Percentiles rank a stretch among this genome's conserved stretches.
phyloP scores from a whole-genome alignment of 2,797 vertebrate species.

The Amblyraja radiata region DNA sequence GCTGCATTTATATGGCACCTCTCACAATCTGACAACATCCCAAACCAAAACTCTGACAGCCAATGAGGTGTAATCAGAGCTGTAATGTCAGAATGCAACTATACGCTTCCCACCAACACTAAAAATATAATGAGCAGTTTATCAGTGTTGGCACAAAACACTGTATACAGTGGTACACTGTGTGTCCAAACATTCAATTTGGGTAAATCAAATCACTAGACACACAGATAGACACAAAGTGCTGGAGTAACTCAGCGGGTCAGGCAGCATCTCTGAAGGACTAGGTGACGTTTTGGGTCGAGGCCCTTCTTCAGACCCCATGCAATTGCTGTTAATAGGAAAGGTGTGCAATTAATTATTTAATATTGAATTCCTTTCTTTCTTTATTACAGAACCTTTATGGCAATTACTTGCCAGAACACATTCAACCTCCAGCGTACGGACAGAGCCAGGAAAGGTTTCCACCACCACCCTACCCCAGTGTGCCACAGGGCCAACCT shows the following conservation, averaged over 20 bases:
- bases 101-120: background rate
- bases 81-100: background rate
- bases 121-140: background rate
- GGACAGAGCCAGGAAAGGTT: background rate
- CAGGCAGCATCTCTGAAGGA: too few relatives aligned
- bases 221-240: background rate
- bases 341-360: background rate
- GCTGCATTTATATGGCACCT: background rate
- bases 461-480: background rate
- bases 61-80: background rate
- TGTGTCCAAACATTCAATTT: too few relatives aligned
- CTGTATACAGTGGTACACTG: too few relatives aligned
- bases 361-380: background rate
- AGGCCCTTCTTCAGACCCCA: too few relatives aligned
- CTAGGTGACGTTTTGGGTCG: too few relatives aligned
- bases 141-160: background rate
- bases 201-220: background rate
- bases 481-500: too few relatives aligned
- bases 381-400: conserved; percentile 21
- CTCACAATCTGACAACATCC: background rate
- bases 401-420: background rate
- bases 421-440: background rate
- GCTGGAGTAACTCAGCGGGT: too few relatives aligned
- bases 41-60: background rate
- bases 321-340: background rate